phyloP scores from a whole-genome alignment of 2,113 vertebrate species.

The Peromyscus leucopus region DNA sequence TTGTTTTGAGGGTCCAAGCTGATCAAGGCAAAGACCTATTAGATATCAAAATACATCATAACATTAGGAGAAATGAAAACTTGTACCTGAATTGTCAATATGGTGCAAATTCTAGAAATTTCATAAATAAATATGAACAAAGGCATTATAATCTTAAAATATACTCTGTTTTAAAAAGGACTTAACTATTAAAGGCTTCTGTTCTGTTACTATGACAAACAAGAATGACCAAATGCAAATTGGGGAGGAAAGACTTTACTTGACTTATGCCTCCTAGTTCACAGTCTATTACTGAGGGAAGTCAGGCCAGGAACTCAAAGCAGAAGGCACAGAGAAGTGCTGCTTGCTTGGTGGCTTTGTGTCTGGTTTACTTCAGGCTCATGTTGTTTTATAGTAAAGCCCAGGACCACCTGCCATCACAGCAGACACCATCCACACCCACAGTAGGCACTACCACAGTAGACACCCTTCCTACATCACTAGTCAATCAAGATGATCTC shows the following conservation, averaged over 20 bases:
- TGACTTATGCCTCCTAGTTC: background rate
- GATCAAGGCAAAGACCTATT: background rate
- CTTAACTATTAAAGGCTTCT: background rate
- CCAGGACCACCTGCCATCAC: background rate
- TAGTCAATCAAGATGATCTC: background rate
- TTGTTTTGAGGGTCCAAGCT: background rate
- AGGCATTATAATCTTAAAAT: background rate
- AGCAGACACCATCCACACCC: no score
- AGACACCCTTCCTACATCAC: background rate
- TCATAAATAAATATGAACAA: background rate
- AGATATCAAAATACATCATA: background rate
- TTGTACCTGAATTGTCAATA: background rate
- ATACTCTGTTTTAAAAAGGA: background rate
- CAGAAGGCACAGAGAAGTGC: background rate
- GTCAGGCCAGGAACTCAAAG: background rate
- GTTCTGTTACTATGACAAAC: background rate
- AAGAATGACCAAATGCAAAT: background rate
- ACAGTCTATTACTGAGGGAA: background rate
- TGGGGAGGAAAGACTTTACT: background rate
- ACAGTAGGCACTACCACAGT: no score
- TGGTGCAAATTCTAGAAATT: background rate
- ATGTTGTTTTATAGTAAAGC: background rate
- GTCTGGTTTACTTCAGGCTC: background rate
- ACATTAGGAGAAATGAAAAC: background rate
- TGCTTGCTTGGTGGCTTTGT: background rate